Conservation (phyloP, 2,797 vertebrate genomes). For the Novumbra hubbsi region DNA sequence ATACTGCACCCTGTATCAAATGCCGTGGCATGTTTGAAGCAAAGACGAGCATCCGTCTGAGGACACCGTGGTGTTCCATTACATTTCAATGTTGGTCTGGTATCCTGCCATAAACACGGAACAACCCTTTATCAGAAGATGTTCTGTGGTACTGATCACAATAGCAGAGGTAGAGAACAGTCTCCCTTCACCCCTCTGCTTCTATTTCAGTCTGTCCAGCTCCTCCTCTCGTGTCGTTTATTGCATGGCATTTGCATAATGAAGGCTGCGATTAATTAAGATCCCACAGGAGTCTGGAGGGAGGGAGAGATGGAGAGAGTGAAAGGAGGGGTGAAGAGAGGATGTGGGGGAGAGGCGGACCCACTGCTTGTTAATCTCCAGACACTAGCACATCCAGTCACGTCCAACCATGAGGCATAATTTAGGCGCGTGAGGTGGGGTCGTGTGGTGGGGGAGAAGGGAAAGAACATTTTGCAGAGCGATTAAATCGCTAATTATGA, state of each 20-base stretch:
- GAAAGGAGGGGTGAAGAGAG: conserved; percentile 32
- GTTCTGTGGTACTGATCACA: background rate
- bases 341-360: conserved; percentile 51
- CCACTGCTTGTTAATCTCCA: background rate
- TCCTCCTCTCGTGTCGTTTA: conserved; percentile 74
- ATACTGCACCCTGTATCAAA: conserved; percentile 49
- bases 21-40: background rate
- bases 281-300: conserved; percentile 77
- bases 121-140: background rate
- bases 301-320: conserved; percentile 61
- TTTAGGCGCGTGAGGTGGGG: conserved; percentile 55
- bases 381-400: conserved; percentile 64
- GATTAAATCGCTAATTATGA: conserved; percentile 80
- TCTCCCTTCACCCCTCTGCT: conserved; percentile 54
- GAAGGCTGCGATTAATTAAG: conserved; percentile 82
- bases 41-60: background rate
- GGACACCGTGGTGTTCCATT: background rate
- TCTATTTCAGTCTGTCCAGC: conserved; percentile 56
- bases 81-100: background rate
- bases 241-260: conserved; percentile 83
- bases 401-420: conserved; percentile 69
- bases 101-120: conserved; percentile 41
- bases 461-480: conserved; percentile 64
- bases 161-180: background rate
- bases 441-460: background rate